Evolutionary conservation across 2,113 vertebrate genomes (phyloP).

Genomic region (Prinia subflava): DNA sequence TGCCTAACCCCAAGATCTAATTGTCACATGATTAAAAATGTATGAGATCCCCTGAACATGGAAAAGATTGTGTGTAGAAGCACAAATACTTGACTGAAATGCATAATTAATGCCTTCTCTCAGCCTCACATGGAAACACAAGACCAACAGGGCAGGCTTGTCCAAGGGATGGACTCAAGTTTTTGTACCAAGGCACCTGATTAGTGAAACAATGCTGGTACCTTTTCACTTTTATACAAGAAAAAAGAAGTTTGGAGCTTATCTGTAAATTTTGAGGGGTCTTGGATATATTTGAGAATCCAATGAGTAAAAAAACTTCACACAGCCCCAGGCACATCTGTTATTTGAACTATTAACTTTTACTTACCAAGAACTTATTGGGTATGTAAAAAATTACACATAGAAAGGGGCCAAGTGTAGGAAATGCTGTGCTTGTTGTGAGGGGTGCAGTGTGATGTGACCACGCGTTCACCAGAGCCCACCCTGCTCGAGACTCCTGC

Average conservation of each 20-base stretch:
- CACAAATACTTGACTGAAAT: background rate
- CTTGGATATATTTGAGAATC: background rate
- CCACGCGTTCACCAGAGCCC: background rate
- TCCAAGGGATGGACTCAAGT: background rate
- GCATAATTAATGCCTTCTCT: background rate
- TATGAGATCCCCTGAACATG: background rate
- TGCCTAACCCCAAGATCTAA: background rate
- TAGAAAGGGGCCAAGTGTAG: background rate
- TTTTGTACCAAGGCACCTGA: background rate
- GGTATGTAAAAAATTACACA: background rate
- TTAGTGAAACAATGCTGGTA: background rate
- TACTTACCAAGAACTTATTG: background rate
- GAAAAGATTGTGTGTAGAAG: background rate
- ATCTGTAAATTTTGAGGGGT: background rate
- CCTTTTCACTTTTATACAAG: background rate
- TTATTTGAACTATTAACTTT: background rate
- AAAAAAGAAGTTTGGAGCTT: background rate
- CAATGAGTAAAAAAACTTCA: background rate
- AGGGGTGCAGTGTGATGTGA: background rate
- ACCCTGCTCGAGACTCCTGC: background rate
- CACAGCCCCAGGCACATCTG: background rate
- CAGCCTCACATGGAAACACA: background rate
- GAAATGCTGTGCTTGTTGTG: background rate
- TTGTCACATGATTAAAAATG: background rate
- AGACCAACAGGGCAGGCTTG: background rate